These are phyloP conservation scores for Diorhabda elongata DNA, from an alignment of 1,140 invertebrate species.

Conservation along the genomic window DNA sequence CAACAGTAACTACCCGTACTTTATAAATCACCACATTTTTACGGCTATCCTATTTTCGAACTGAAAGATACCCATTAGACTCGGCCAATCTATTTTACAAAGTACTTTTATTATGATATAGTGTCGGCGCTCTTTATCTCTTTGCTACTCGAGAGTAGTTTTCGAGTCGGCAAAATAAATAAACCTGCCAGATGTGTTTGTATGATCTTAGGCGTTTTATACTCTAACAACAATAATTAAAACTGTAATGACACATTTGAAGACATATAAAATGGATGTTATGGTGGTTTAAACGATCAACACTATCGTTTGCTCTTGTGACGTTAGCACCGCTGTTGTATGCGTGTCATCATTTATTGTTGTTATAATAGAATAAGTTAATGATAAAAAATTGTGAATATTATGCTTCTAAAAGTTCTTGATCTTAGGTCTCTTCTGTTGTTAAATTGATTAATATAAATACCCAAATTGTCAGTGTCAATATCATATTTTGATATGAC, in stretches of 20 bases:
- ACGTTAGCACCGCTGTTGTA: too few relatives aligned
- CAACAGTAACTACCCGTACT: background rate
- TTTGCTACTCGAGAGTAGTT: background rate
- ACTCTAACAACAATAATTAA: constrained; percentile 1
- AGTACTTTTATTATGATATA: constrained; percentile 23
- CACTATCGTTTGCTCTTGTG: background rate
- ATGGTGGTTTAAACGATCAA: background rate
- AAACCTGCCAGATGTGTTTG: constrained; percentile 18
- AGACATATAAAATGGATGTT: background rate
- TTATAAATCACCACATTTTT: constrained; percentile 15
- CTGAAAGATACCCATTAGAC: constrained; percentile 20
- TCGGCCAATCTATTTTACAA: constrained; percentile 22
- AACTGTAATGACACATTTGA: background rate
- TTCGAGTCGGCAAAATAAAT: constrained; percentile 5
- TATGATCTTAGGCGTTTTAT: constrained; percentile 1
- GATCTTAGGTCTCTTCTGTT: too few relatives aligned
- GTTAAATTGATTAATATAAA: too few relatives aligned
- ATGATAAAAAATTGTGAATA: too few relatives aligned
- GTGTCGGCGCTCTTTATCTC: constrained; percentile 19
- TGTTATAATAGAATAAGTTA: too few relatives aligned
- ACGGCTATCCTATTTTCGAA: constrained; percentile 15
- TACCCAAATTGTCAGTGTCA: too few relatives aligned
- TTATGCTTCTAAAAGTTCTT: too few relatives aligned
- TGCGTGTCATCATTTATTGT: too few relatives aligned
- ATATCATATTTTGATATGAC: too few relatives aligned